phyloP scores from a whole-genome alignment of 2,113 vertebrate species.

The Corythornis madagascariensis region DNA sequence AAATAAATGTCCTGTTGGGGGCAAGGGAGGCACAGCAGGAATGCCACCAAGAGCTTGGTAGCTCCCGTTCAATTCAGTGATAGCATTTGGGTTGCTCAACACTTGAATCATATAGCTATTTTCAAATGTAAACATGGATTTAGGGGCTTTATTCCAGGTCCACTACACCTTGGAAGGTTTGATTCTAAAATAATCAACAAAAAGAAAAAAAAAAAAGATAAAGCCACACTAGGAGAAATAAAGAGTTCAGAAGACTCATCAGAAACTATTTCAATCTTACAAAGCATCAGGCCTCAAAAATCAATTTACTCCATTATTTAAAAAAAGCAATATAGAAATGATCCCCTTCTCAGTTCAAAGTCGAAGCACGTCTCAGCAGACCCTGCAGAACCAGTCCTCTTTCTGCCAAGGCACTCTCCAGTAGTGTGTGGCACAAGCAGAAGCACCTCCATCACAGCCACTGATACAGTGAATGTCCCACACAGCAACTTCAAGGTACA shows the following conservation, averaged over 20 bases:
- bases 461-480: conserved; percentile 52
- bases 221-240: neutral
- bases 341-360: neutral
- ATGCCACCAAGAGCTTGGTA: neutral
- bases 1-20: neutral
- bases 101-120: neutral
- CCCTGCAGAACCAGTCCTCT: neutral
- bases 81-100: neutral
- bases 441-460: conserved; percentile 13
- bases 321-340: conserved; percentile 52
- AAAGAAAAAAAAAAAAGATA: neutral
- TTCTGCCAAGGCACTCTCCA: conserved; percentile 67
- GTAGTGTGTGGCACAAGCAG: conserved; percentile 45
- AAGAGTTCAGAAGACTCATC: neutral
- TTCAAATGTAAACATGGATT: neutral
- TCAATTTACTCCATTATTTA: neutral
- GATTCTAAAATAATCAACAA: neutral
- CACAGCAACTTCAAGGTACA: neutral
- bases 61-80: neutral
- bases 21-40: neutral
- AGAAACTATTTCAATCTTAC: neutral
- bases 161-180: neutral
- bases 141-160: neutral
- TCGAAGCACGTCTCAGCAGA: conserved; percentile 5
- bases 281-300: neutral